Conservation (phyloP, 2,888 invertebrate genomes). For the Agrochola litura region DNA sequence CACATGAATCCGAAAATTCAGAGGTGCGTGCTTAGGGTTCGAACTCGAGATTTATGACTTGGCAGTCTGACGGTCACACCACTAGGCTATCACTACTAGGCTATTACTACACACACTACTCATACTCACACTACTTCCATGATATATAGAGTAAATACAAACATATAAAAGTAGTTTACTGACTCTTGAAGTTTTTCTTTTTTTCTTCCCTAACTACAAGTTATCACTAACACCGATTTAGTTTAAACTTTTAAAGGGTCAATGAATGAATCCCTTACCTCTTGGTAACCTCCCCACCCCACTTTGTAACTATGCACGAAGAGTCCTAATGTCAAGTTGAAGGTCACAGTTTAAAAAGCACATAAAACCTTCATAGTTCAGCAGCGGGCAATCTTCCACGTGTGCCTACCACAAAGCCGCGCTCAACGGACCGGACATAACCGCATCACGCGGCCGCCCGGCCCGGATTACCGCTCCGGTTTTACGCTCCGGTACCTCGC, state of each 20-base stretch:
- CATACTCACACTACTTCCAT: too few relatives aligned
- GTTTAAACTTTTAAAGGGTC: not conserved
- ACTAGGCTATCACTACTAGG: too few relatives aligned
- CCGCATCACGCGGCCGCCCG: slow-evolving; percentile 58
- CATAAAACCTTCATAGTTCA: slow-evolving; percentile 4
- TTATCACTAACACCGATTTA: not conserved
- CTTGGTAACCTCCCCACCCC: not conserved
- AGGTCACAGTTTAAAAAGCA: slow-evolving; percentile 42
- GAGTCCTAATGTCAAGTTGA: slow-evolving; percentile 11
- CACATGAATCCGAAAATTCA: too few relatives aligned
- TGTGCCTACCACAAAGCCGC: slow-evolving; percentile 31
- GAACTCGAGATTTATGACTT: too few relatives aligned
- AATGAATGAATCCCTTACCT: not conserved
- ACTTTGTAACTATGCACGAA: not conserved
- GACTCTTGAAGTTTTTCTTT: not conserved
- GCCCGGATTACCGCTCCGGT: slow-evolving; percentile 54
- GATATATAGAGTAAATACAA: not conserved
- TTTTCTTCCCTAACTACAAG: not conserved
- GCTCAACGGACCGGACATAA: slow-evolving; percentile 62
- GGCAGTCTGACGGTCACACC: too few relatives aligned
- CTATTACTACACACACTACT: too few relatives aligned
- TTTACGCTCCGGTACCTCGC: slow-evolving; percentile 54
- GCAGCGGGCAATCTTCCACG: slow-evolving; percentile 14
- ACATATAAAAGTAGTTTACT: not conserved
- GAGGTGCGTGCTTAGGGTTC: too few relatives aligned